phyloP scores from a whole-genome alignment of 2,888 invertebrate genomes.

The Rhyacophila evoluta region DNA sequence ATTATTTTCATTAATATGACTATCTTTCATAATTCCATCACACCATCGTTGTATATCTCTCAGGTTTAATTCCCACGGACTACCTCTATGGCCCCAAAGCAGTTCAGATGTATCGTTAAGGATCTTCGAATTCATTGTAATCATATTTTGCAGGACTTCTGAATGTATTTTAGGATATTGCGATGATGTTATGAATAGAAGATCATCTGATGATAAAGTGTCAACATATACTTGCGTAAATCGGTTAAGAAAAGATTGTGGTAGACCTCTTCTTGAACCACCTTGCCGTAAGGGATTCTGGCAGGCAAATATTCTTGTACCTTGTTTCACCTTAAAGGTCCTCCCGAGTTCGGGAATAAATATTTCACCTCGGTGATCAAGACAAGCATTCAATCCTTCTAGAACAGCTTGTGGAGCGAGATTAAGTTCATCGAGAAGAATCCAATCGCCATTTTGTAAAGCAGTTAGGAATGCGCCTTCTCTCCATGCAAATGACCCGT shows the following conservation, averaged over 20 bases:
- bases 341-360: conserved; percentile 94
- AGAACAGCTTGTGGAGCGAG: conserved; percentile 98
- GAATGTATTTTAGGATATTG: conserved; percentile 74
- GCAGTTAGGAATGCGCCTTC: conserved; percentile 97
- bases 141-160: conserved; percentile 77
- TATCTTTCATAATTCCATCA: conserved; percentile 74
- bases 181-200: conserved; percentile 74
- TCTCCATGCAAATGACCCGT: conserved; percentile 94
- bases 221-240: conserved; percentile 90
- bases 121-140: conserved; percentile 81
- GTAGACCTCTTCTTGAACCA: conserved; percentile 94
- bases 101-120: conserved; percentile 74
- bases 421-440: conserved; percentile 97
- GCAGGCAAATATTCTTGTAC: conserved; percentile 94
- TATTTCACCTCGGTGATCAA: conserved; percentile 97
- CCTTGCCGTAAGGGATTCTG: conserved; percentile 98
- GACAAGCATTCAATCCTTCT: conserved; percentile 97
- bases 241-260: conserved; percentile 96
- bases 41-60: conserved; percentile 96
- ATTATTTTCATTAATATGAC: neutral
- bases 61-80: conserved; percentile 98
- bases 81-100: conserved; percentile 83
- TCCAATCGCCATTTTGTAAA: conserved; percentile 94
- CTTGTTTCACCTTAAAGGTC: conserved; percentile 81
- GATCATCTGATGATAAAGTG: conserved; percentile 75